Conservation (phyloP, 2,797 vertebrate genomes). For the Chelonia mydas region DNA sequence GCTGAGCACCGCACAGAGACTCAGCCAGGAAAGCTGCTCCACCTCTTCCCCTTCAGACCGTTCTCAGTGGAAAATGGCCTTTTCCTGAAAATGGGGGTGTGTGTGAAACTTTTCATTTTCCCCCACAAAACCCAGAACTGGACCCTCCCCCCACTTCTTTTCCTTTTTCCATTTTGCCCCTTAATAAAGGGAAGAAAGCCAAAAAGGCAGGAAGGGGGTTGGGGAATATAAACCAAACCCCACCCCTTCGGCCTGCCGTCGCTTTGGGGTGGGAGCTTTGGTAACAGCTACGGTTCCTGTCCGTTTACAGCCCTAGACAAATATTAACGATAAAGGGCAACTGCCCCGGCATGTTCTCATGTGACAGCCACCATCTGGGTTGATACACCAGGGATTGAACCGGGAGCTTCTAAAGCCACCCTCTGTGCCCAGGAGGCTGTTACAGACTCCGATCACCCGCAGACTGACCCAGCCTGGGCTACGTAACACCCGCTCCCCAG, state of each 20-base stretch:
- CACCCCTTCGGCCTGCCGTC: not conserved
- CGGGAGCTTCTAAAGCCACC: not conserved
- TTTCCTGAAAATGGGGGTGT: not conserved
- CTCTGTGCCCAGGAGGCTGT: no score
- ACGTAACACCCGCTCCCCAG: no score
- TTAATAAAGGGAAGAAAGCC: not conserved
- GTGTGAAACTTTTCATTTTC: not conserved
- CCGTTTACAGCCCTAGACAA: not conserved
- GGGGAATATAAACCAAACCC: not conserved
- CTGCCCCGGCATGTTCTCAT: not conserved
- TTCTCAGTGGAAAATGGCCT: not conserved
- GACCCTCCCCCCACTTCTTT: not conserved
- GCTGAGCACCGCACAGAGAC: no score
- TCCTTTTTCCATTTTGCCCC: not conserved
- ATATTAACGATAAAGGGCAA: not conserved
- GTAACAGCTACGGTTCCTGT: no score
- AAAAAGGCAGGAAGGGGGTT: not conserved
- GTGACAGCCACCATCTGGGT: not conserved
- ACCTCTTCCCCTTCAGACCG: not conserved
- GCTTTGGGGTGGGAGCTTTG: no score
- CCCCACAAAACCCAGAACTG: not conserved
- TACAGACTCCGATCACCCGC: no score
- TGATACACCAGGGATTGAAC: not conserved
- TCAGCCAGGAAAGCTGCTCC: not conserved
- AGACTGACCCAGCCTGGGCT: no score